Conservation (phyloP, 2,888 invertebrate species). For the Adelphocoris suturalis region DNA sequence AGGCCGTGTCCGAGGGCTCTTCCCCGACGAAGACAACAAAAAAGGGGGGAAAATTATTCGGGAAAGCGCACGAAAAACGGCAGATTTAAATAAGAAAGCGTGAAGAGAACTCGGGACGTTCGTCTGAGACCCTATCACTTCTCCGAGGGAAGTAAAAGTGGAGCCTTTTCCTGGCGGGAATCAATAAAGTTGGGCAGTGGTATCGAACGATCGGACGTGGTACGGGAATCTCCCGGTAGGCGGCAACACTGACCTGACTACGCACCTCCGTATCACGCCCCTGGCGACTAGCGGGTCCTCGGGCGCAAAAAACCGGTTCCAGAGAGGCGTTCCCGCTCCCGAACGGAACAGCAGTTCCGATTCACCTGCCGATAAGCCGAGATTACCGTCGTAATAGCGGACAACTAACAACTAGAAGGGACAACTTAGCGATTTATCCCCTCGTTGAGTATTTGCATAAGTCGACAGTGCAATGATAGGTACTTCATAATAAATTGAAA, state of each 20-base stretch:
- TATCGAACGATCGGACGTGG: conserved; percentile 61
- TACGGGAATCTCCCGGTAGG: conserved; percentile 36
- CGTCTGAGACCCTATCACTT: conserved; percentile 27
- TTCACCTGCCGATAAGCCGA: neutral
- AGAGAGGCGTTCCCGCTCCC: neutral
- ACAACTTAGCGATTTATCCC: too few relatives aligned
- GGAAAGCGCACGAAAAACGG: conserved; percentile 24
- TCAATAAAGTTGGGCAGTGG: conserved; percentile 60
- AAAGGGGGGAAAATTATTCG: conserved; percentile 36
- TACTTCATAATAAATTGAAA: too few relatives aligned
- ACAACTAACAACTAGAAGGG: too few relatives aligned
- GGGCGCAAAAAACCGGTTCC: conserved; percentile 20
- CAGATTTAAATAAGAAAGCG: conserved; percentile 68
- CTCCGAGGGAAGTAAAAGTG: conserved; percentile 43
- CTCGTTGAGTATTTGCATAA: too few relatives aligned
- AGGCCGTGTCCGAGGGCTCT: neutral
- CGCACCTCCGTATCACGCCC: conserved; percentile 59
- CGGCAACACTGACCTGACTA: conserved; percentile 58
- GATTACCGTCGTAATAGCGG: too few relatives aligned
- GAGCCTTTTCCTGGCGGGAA: conserved; percentile 35
- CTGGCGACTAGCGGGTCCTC: conserved; percentile 28
- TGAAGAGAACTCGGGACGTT: conserved; percentile 47
- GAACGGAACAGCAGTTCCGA: neutral
- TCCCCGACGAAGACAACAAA: neutral
- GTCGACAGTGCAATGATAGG: too few relatives aligned